Evolutionary conservation across 1,140 invertebrate genomes (phyloP), one percentile per base, ranked within the genome.

Genomic region (Delia radicum): DNA sequence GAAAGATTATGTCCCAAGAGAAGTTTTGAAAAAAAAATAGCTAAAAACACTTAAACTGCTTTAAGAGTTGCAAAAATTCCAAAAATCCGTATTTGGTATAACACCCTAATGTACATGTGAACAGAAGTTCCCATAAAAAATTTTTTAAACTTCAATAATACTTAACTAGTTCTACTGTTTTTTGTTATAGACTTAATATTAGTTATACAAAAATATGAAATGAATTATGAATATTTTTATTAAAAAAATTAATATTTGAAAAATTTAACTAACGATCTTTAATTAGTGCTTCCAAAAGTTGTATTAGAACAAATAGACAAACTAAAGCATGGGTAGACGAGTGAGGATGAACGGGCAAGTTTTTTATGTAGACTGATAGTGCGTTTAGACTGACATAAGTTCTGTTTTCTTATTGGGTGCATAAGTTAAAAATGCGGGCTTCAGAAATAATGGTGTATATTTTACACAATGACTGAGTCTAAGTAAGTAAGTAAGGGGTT

Each of bases 141-240:
- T 33, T 33, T 33, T 5, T 33, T 33, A 33, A 33, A 33, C 37
- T 42, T 13, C 3, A 42, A 42, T 10, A 42, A 15, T 42, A 13
- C 37, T 42, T 15, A 42, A 42, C 37, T 42, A 13, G 12, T 42
- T 42, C n/a, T 5, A 15, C 10, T 42, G 10, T 42, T 33, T n/a
- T 33, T 33, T 1, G 33, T 33, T 10, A 33, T 4, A 33, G 33
- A 10, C 33, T 33, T 12, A 42, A 42, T 42, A n/a, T n/a, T n/a
- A n/a, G n/a, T n/a, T n/a, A n/a, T n/a, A 15, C 12, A 10, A 42
- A 42, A 42, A 42, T 48, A 55, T 55, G 18, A 8, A 15, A 69
- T 69, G 65, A 69, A 33, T 69, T 69, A 69, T 69, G 29, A 33
- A 69, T 37, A 69, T 69, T 69, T 69, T 69, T 69, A 69, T 69